Base-by-base conservation (phyloP, 2,113 vertebrate species). In the Tursiops truncatus region DNA sequence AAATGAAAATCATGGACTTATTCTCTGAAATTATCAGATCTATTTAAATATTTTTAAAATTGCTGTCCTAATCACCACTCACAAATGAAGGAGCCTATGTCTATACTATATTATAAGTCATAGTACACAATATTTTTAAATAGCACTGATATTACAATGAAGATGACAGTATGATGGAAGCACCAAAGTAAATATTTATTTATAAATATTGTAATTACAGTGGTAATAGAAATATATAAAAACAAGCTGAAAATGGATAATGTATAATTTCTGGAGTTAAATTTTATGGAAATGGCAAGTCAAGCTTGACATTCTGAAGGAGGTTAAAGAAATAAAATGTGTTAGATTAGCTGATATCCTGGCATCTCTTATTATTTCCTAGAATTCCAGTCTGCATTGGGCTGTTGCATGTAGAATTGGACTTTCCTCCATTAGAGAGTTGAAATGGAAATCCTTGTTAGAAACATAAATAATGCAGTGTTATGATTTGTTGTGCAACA, bases 381-480 rank as follows among this genome's bases (percentile, higher is more conserved):
- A 83, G 38, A 60, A 84, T 92, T 62, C 36, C 13, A 44, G 2
- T 85, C 20, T 86, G 20, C 25, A 36, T n/a, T 89, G 8, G 3
- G n/a, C 31, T 84, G 33, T 11, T 83, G 4, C 6, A 33, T 70
- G 60, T 62, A 81, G 96, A 97, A 97, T 77, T 41, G 89, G 25
- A 81, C 25, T 95, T 89, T 96, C 92, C 79, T 63, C 60, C 53
- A 68, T 38, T 70, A 53, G 33, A 86, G 13, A 88, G 76, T 77
- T 96, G 77, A 91, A 97, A 96, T 94, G 84, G 79, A 96, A 97
- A 98, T 8, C 50, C 25, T 96, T 85, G 3, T 92, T 93, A 36
- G 47, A 58, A 97, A 95, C 85, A 95, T 92, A 76, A 94, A 86
- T 33, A 15, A 88, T 79, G 1, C 10, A 97, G 38, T 89, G 33